Evolutionary conservation across 2,113 vertebrate genomes (phyloP).

Genomic region (Dromaius novaehollandiae): DNA sequence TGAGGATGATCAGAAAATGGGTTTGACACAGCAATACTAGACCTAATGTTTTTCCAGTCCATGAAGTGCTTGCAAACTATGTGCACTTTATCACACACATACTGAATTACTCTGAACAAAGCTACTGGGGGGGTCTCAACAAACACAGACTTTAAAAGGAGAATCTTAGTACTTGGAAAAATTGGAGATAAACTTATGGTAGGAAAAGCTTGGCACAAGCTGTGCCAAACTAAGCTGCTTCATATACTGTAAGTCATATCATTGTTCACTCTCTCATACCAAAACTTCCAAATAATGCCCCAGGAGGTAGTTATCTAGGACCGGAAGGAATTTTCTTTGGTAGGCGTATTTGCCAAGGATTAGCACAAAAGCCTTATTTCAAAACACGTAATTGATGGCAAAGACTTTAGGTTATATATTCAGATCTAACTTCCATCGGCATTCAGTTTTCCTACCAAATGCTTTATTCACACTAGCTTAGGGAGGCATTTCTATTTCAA

Average conservation of each 20-base stretch:
- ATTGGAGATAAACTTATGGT: not conserved
- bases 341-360: fast-evolving
- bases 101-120: not conserved
- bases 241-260: not conserved
- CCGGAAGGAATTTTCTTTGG: not conserved
- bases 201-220: not conserved
- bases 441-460: not conserved
- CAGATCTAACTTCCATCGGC: not conserved
- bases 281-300: not conserved
- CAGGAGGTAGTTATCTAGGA: not conserved
- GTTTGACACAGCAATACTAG: not conserved
- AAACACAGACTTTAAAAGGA: not conserved
- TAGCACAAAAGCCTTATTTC: not conserved
- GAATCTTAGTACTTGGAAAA: not conserved
- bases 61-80: not conserved
- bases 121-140: not conserved
- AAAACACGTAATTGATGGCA: not conserved
- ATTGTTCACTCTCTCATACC: not conserved
- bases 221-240: not conserved
- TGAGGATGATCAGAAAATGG: not conserved
- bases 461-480: not conserved
- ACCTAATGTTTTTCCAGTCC: not conserved
- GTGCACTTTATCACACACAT: not conserved
- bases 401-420: not conserved
- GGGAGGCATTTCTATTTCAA: not conserved